A percentile compares a stretch with the other conserved stretches of the same genome.
Conservation (phyloP, 1,140 invertebrate genomes). For the Mizuhopecten yessoensis region DNA sequence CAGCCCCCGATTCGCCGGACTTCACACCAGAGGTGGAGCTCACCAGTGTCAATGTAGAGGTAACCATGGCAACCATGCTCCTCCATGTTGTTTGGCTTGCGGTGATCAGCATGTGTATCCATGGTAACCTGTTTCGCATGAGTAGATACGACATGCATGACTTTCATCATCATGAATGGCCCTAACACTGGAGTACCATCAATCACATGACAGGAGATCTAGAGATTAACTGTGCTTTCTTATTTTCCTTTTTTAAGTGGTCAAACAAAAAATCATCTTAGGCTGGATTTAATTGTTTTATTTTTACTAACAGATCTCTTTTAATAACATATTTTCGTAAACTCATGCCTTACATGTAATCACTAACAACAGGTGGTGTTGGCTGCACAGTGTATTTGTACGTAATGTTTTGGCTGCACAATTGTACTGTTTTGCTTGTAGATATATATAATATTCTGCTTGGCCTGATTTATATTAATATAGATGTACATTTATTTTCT, state of each 20-base stretch:
- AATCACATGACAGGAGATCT: neutral
- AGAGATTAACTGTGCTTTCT: neutral
- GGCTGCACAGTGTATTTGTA: neutral
- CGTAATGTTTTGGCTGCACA: neutral
- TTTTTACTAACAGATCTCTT: neutral
- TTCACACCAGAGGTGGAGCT: constrained; percentile 62
- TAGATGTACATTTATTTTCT: neutral
- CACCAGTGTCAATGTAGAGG: constrained; percentile 53
- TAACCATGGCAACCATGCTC: constrained; percentile 34
- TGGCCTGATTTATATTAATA: neutral
- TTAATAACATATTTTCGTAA: neutral
- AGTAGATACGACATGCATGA: neutral
- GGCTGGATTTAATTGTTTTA: neutral
- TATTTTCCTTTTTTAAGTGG: neutral
- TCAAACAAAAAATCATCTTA: neutral
- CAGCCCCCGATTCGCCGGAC: constrained; percentile 59
- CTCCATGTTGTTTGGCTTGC: neutral
- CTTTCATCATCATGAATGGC: too few species aligned
- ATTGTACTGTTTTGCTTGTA: neutral
- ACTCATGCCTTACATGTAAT: neutral
- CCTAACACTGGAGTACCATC: too few species aligned
- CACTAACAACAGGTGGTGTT: neutral
- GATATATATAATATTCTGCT: neutral
- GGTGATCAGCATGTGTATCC: constrained; percentile 36
- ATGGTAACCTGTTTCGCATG: constrained; percentile 10